phyloP scores from a whole-genome alignment of 1,140 invertebrate genomes.

The Zaprionus kolodkinae region DNA sequence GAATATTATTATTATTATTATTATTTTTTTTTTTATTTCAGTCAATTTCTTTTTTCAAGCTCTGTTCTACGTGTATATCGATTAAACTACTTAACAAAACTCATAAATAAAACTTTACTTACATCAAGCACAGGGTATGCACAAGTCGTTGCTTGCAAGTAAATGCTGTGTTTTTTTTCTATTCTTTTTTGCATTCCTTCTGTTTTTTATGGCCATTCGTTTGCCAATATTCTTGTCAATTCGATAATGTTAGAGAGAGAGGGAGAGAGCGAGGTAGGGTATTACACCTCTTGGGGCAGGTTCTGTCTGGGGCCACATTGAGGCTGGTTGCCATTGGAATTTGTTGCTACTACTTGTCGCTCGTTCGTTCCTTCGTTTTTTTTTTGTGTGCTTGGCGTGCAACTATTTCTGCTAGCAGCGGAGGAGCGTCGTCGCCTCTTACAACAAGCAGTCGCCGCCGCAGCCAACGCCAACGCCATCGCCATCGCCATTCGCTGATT shows the following conservation, averaged over 20 bases:
- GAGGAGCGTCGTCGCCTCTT: conserved; percentile 8
- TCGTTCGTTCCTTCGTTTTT: background rate
- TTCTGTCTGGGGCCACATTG: background rate
- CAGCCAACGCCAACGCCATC: background rate
- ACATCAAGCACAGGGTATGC: conserved; percentile 8
- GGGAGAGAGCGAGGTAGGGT: background rate
- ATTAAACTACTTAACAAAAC: no score
- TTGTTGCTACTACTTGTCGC: background rate
- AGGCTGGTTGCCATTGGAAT: background rate
- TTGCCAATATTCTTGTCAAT: conserved; percentile 51
- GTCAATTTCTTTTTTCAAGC: no score
- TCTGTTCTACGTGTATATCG: no score
- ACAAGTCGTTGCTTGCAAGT: background rate
- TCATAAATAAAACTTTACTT: no score
- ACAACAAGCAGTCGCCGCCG: background rate
- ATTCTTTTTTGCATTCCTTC: conserved; percentile 1
- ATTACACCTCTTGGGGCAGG: background rate
- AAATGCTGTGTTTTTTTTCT: background rate
- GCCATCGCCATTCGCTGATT: conserved; percentile 34
- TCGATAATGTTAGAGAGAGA: conserved; percentile 32
- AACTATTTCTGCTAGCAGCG: background rate
- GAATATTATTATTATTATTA: no score
- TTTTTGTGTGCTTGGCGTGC: conserved; percentile 19
- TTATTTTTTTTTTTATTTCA: no score
- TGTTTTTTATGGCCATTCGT: conserved; percentile 50